Evolutionary conservation across 1,140 invertebrate genomes (phyloP), one percentile per base, ranked within the genome.

Genomic region (Choristoneura fumiferana): DNA sequence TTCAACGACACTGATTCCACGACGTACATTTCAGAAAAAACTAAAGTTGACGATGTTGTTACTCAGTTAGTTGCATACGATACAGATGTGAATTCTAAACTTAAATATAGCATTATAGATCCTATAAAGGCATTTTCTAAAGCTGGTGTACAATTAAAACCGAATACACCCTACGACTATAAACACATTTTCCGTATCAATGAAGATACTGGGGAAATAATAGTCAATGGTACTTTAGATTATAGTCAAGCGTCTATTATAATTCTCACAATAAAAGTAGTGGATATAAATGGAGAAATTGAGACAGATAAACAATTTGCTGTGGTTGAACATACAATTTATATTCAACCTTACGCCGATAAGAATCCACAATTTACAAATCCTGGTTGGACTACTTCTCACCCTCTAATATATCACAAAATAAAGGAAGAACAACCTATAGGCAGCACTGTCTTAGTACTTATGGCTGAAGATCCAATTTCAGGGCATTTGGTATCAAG

Each of bases 201-300:
- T 72, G 90, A 92, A 52, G 90, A 91, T 0, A 92, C 90, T 0
- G 95, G 95, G 36, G 91, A 93, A 62, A 93, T 97, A 62, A 89
- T 90, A 8, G 92, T 96, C 0, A 94, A 93, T 64, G 93, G 92
- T 4, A 87, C 90, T 0, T 75, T 96, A 43, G 94, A 96, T 68
- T 94, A 97, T 66, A 95, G 97, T 87, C 92, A 93, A 59, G 93
- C 92, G 0, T 94, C 95, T n/a, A 93, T 95, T 12, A 92, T 97
- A 2, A 95, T 95, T 58, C 84, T 98, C 4, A 94, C 92, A 0
- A 91, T 97, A 0, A 91, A 93, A 82, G 95, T 93, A 0, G 89
- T 87, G 33, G 96, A 97, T 78, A 56, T 92, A 0, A 95, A 95
- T 72, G 95, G 94, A 0, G 90, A 92, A 18, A 90, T 93, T 10